These are phyloP conservation scores for Prunella fulvescens DNA, from an alignment of 2,113 vertebrate genomes.

Conservation along the genomic window DNA sequence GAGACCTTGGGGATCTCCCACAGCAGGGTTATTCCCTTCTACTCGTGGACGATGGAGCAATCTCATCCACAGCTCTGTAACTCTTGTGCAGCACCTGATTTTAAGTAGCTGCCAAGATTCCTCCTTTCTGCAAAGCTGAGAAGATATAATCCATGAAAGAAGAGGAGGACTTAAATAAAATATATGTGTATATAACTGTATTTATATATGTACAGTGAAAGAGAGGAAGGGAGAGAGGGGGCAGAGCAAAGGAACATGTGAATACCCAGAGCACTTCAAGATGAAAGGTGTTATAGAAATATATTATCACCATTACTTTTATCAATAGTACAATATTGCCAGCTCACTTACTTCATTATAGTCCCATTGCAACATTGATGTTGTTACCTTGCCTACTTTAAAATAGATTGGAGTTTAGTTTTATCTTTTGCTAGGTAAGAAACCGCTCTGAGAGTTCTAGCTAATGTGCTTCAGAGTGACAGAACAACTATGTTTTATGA, in stretches of 20 bases:
- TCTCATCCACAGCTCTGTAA: background rate
- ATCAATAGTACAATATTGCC: slow-evolving; percentile 18
- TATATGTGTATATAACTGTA: background rate
- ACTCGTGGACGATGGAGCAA: background rate
- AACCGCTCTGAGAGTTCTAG: slow-evolving; percentile 2
- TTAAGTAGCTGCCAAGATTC: background rate
- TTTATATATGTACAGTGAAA: background rate
- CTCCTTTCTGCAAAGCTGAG: background rate
- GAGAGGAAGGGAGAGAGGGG: background rate
- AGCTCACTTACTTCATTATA: slow-evolving; percentile 36
- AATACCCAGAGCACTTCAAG: background rate
- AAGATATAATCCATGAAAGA: background rate
- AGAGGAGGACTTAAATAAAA: background rate
- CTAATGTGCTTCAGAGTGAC: slow-evolving; percentile 31
- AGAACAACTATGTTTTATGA: slow-evolving; percentile 49
- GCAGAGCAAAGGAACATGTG: background rate
- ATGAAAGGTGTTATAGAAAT: slow-evolving; percentile 5
- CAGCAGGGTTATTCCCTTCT: background rate
- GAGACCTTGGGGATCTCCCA: background rate
- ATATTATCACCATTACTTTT: slow-evolving; percentile 11
- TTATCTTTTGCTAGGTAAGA: slow-evolving; percentile 26
- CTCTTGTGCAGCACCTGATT: background rate
- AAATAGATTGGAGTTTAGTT: slow-evolving; percentile 44
- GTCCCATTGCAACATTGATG: slow-evolving; percentile 2
- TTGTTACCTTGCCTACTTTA: slow-evolving; percentile 21